These are phyloP conservation scores for Onychostoma macrolepis DNA, from an alignment of 2,113 vertebrate species.

Conservation along the genomic window DNA sequence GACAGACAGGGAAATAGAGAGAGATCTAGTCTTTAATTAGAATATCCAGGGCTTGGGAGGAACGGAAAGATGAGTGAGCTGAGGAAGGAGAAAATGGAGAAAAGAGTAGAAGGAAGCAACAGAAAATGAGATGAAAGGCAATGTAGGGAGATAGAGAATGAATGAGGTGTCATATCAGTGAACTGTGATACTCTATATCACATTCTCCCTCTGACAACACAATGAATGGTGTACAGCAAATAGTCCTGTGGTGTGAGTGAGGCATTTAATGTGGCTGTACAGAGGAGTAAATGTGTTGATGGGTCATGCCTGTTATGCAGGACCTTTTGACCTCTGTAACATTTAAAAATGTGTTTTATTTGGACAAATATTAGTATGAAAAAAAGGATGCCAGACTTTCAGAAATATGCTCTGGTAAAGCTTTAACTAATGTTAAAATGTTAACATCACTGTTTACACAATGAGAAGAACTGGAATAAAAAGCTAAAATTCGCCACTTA, in stretches of 20 bases:
- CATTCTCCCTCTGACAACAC: constrained; percentile 26
- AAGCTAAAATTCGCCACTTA: neutral
- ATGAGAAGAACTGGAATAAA: too few relatives aligned
- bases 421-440: neutral
- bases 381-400: neutral
- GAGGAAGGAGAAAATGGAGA: constrained; percentile 51
- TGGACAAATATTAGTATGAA: neutral
- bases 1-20: constrained; percentile 37
- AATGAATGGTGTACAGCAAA: constrained; percentile 14
- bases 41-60: constrained; percentile 21
- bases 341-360: neutral
- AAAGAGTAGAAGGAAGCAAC: constrained; percentile 20
- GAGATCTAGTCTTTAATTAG: constrained; percentile 59
- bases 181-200: constrained; percentile 29
- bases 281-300: constrained; percentile 11
- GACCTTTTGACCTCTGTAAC: neutral
- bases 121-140: constrained; percentile 37
- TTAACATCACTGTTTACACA: neutral
- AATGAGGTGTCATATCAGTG: constrained; percentile 43
- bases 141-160: constrained; percentile 27
- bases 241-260: constrained; percentile 26
- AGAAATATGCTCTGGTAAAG: neutral
- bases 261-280: constrained; percentile 4
- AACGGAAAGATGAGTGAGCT: constrained; percentile 52
- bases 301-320: neutral